Percentiles rank a stretch among this genome's conserved stretches.
Evolutionary conservation across 1,140 invertebrate species (phyloP).

Genomic region (Phthorimaea operculella): DNA sequence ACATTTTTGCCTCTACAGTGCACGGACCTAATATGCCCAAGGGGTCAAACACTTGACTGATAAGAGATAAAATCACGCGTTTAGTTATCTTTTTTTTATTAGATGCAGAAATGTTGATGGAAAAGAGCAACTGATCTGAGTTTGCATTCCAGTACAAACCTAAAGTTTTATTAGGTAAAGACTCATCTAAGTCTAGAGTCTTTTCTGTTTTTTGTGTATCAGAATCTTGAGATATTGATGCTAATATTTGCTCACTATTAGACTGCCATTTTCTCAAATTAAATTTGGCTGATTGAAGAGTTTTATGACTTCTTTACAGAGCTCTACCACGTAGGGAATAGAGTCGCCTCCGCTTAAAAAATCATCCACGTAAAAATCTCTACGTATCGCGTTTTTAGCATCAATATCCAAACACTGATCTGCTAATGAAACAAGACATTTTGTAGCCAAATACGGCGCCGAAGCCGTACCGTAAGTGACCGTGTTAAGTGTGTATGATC

Average conservation of each 20-base stretch:
- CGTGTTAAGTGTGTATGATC: slow-evolving; percentile 15
- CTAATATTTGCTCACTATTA: background rate
- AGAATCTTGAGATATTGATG: background rate
- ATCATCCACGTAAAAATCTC: slow-evolving; percentile 59
- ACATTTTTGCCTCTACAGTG: slow-evolving; percentile 29
- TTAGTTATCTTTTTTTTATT: slow-evolving; percentile 28
- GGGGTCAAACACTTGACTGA: slow-evolving; percentile 30
- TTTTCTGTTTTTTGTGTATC: slow-evolving; percentile 4
- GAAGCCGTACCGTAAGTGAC: slow-evolving; percentile 26
- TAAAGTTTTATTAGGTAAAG: background rate
- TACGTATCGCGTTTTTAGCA: slow-evolving; percentile 23
- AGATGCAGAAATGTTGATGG: slow-evolving; percentile 21
- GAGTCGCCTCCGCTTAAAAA: slow-evolving; percentile 33
- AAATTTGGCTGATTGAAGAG: slow-evolving; percentile 9
- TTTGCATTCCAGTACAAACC: slow-evolving; percentile 4
- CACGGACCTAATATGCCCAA: slow-evolving; percentile 32
- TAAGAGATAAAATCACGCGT: slow-evolving; percentile 26
- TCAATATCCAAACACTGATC: slow-evolving; percentile 21
- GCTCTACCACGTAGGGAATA: background rate
- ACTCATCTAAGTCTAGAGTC: background rate
- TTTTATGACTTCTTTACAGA: slow-evolving; percentile 20
- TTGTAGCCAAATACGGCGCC: slow-evolving; percentile 37
- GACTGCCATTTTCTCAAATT: slow-evolving; percentile 4
- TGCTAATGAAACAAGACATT: slow-evolving; percentile 35
- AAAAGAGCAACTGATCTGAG: slow-evolving; percentile 6